These are phyloP conservation scores for Brachyopa scutellaris DNA, from an alignment of 2,888 invertebrate genomes.

Conservation along the genomic window DNA sequence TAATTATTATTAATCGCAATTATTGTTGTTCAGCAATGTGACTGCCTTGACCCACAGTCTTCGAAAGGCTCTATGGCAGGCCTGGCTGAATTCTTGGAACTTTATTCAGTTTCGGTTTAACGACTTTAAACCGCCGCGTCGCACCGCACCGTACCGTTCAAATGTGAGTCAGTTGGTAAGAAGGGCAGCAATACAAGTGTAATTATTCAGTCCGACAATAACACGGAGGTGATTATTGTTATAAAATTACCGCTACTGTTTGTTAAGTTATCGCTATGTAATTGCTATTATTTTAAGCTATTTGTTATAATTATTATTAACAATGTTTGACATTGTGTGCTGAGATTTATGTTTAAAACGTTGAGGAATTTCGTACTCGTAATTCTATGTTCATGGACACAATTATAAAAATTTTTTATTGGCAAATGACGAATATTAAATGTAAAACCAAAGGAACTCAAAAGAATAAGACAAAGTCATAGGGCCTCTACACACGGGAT, in stretches of 20 bases:
- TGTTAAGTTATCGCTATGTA: neutral
- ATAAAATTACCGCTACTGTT: neutral
- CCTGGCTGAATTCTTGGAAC: conserved; percentile 45
- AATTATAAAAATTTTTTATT: no score
- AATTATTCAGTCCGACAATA: neutral
- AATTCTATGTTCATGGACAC: no score
- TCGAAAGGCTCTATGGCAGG: conserved; percentile 21
- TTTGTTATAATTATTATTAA: conserved; percentile 16
- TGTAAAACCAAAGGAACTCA: no score
- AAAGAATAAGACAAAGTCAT: no score
- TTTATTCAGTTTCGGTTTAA: neutral
- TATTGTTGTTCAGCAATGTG: neutral
- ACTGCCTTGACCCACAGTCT: conserved; percentile 61
- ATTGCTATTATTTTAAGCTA: neutral
- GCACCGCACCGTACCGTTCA: neutral
- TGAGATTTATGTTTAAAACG: neutral
- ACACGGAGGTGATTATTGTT: neutral
- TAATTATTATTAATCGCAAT: conserved; percentile 44
- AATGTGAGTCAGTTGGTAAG: conserved; percentile 20
- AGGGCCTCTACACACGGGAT: no score
- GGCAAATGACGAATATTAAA: no score
- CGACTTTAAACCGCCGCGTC: no score
- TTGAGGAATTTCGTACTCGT: neutral
- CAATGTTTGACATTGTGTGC: neutral
- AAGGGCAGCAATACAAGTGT: neutral